Base-by-base conservation (phyloP, 2,888 invertebrate species). In the Sympetrum striolatum region DNA sequence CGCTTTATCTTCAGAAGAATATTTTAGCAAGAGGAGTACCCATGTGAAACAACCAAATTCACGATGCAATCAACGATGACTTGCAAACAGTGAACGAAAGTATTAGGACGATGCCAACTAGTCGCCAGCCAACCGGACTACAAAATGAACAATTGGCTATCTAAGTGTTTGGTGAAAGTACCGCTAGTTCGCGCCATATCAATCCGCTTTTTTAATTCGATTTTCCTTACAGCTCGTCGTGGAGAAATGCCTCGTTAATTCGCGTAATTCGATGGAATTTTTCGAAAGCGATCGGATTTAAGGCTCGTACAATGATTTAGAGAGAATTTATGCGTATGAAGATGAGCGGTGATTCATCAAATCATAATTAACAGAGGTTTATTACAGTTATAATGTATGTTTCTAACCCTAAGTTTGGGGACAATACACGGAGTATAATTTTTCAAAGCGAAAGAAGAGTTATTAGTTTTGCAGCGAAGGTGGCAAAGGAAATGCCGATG, bases 171-270 rank as follows among this genome's bases (percentile, higher is more conserved):
- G 60, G 86, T 60, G 86, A 60, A 86, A 86, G 86, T 86, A 86
- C 86, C 86, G 86, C 86, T 86, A 86, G 86, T 86, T 86, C 86
- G 86, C 86, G 86, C 86, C 86, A 86, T 60, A 64, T 60, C 60
- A 60, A 64, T 86, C 48, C 6, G 35, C 22, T 86, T 86, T 86
- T 86, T 86, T 60, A 31, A 35, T 82, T 82, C 31, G 58, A 12
- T 18, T 25, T 31, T 82, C 2, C 8, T 15, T 53, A 25, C 18
- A 58, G 58, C 35, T 31, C 25, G 31, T 6, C 25, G 0, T 31
- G 53, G 8, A 73, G 73, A 73, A 73, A 14, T 73, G 31, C n/a
- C 5, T 25, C 31, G 14, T 14, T 25, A 3, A 10, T 73, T 25
- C 18, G 18, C 5, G 18, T 53, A 18, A 53, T 53, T 53, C 1